Conservation (phyloP, 1,140 invertebrate species). For the Teleopsis dalmanni region DNA sequence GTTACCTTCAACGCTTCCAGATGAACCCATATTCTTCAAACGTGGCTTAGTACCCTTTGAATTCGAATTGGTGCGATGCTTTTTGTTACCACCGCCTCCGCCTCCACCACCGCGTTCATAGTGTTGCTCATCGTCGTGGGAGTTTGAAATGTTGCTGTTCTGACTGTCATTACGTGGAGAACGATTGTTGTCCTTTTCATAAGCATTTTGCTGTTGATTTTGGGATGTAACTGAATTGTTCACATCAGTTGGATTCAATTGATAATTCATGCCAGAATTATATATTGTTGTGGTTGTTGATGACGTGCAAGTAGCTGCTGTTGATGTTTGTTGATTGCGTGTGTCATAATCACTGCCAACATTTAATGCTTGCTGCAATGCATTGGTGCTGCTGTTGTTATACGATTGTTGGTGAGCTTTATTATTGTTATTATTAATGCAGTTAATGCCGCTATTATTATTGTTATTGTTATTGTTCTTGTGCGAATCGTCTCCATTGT, state of each 20-base stretch:
- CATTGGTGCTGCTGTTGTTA: slow-evolving; percentile 6
- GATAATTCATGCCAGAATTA: slow-evolving; percentile 40
- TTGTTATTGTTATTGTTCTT: slow-evolving; percentile 16
- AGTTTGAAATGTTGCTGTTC: slow-evolving; percentile 28
- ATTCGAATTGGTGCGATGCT: slow-evolving; percentile 49
- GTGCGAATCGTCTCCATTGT: slow-evolving; percentile 21
- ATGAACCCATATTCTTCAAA: slow-evolving; percentile 36
- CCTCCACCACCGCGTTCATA: slow-evolving; percentile 4
- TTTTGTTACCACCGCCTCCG: slow-evolving; percentile 34
- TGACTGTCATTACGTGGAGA: slow-evolving; percentile 38
- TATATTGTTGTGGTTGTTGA: slow-evolving; percentile 20
- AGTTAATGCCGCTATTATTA: slow-evolving; percentile 13
- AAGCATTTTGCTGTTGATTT: slow-evolving; percentile 21
- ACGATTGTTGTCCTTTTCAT: slow-evolving; percentile 16
- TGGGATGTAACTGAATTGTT: not conserved
- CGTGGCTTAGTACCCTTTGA: slow-evolving; percentile 42
- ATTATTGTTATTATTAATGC: slow-evolving; percentile 13
- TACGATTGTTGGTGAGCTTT: slow-evolving; percentile 14
- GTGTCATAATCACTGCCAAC: not conserved
- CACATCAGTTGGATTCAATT: too few relatives aligned
- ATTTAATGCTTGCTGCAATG: slow-evolving; percentile 8
- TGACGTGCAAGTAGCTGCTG: slow-evolving; percentile 8
- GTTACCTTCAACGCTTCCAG: slow-evolving; percentile 25
- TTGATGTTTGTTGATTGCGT: not conserved
- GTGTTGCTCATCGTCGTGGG: slow-evolving; percentile 23